Conservation (phyloP, 2,113 vertebrate species). For the Periophthalmus modestus region DNA sequence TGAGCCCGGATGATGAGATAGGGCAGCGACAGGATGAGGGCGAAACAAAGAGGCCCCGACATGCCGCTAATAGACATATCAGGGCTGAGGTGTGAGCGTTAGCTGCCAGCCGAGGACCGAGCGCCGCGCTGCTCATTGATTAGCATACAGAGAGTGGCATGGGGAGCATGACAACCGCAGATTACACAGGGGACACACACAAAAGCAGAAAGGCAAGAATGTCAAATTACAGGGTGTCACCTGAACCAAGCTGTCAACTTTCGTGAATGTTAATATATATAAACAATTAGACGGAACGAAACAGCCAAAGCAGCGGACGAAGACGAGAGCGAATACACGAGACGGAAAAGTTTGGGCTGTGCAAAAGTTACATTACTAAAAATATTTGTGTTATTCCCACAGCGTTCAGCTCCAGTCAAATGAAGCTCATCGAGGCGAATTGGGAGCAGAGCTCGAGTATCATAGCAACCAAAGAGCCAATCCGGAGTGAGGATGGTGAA, state of each 20-base stretch:
- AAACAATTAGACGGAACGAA: conserved; percentile 87
- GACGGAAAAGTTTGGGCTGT: conserved; percentile 50
- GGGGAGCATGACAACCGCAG: conserved; percentile 91
- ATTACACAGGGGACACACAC: conserved; percentile 77
- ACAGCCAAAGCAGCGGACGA: conserved; percentile 25
- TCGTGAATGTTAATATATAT: conserved; percentile 97
- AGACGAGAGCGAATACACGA: conserved; percentile 22
- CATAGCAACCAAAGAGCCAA: too few species aligned
- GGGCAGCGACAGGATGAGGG: conserved; percentile 50
- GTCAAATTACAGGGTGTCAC: conserved; percentile 99
- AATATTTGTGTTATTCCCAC: background rate
- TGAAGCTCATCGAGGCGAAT: too few species aligned
- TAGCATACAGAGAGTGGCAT: conserved; percentile 95
- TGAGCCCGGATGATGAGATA: conserved; percentile 35
- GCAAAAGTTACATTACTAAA: background rate
- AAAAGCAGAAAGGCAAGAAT: conserved; percentile 68
- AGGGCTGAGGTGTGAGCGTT: conserved; percentile 94
- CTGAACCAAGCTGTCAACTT: conserved; percentile 89
- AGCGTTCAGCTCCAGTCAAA: too few species aligned
- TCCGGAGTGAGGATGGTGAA: too few species aligned
- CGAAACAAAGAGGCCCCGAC: conserved; percentile 81
- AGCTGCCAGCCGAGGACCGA: conserved; percentile 90
- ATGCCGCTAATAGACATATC: conserved; percentile 98
- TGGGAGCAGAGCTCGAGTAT: too few species aligned
- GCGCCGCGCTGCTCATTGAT: conserved; percentile 92